Evolutionary conservation across 2,888 invertebrate species (phyloP).

Genomic region (Machimus atricapillus): DNA sequence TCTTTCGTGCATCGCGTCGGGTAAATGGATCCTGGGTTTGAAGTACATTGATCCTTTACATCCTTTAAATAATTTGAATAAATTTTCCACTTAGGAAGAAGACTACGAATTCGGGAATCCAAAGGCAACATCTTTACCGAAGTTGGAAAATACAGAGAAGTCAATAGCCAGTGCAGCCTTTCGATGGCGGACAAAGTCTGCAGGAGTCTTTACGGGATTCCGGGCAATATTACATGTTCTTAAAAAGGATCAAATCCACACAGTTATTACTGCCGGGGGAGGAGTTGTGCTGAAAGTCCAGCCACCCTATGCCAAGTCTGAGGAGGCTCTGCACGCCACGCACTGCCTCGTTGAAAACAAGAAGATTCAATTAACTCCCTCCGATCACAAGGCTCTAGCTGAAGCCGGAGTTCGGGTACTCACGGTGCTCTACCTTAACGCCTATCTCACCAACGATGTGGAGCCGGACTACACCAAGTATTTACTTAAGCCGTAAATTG

Average conservation of each 20-base stretch:
- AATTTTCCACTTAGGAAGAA: no score
- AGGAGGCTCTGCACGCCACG: conserved; percentile 51
- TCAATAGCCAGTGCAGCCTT: conserved; percentile 68
- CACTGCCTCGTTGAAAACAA: conserved; percentile 60
- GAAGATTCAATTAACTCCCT: conserved; percentile 53
- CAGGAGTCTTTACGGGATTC: conserved; percentile 66
- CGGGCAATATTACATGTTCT: conserved; percentile 68
- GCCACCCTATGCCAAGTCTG: conserved; percentile 53
- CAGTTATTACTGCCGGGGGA: conserved; percentile 80
- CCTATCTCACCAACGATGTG: conserved; percentile 57
- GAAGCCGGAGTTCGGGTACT: conserved; percentile 53
- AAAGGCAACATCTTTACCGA: conserved; percentile 63
- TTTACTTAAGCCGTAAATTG: conserved; percentile 33
- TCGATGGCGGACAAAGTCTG: conserved; percentile 72
- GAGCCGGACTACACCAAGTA: conserved; percentile 55
- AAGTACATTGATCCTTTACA: conserved; percentile 71
- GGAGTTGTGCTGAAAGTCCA: conserved; percentile 69
- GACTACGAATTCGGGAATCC: conserved; percentile 87
- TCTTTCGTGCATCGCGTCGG: conserved; percentile 83
- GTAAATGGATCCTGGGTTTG: conserved; percentile 87
- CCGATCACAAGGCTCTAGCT: conserved; percentile 53
- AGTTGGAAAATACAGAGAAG: conserved; percentile 62
- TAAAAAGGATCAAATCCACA: conserved; percentile 69
- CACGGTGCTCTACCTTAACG: conserved; percentile 59
- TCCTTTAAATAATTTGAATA: no score